Evolutionary conservation across 2,797 vertebrate genomes (phyloP).

Genomic region (Molothrus aeneus): DNA sequence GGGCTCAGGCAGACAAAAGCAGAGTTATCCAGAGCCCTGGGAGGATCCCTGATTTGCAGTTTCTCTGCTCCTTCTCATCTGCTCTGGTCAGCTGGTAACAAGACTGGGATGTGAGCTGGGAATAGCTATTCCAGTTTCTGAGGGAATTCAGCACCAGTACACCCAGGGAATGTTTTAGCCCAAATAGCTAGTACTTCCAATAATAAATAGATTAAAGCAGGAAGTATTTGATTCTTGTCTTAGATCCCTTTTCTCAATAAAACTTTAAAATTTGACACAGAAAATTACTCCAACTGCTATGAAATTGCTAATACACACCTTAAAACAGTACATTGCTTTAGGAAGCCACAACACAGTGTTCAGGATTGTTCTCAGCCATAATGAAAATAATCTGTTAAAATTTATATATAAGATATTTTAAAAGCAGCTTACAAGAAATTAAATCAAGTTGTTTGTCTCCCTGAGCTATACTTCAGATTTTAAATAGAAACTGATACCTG

Average conservation of each 20-base stretch:
- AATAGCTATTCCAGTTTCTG: background rate
- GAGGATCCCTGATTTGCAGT: background rate
- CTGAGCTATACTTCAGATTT: background rate
- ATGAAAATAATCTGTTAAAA: background rate
- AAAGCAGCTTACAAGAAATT: background rate
- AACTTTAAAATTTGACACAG: background rate
- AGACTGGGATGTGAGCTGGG: background rate
- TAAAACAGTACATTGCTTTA: background rate
- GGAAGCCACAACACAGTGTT: background rate
- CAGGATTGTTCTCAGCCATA: background rate
- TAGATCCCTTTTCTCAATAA: background rate
- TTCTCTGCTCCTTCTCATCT: background rate
- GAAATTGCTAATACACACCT: background rate
- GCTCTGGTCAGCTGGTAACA: background rate
- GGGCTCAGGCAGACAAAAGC: background rate
- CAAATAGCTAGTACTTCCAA: background rate
- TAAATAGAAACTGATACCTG: background rate
- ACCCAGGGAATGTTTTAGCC: background rate
- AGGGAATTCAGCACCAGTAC: background rate
- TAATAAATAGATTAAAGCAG: background rate
- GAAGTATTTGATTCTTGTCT: background rate
- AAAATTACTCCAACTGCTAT: background rate
- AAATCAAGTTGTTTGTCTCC: background rate
- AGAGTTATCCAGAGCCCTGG: background rate
- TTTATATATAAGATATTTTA: background rate